Evolutionary conservation across 1,140 invertebrate genomes (phyloP), one percentile per base, ranked within the genome.

Genomic region (Himalopsyche phryganea): DNA sequence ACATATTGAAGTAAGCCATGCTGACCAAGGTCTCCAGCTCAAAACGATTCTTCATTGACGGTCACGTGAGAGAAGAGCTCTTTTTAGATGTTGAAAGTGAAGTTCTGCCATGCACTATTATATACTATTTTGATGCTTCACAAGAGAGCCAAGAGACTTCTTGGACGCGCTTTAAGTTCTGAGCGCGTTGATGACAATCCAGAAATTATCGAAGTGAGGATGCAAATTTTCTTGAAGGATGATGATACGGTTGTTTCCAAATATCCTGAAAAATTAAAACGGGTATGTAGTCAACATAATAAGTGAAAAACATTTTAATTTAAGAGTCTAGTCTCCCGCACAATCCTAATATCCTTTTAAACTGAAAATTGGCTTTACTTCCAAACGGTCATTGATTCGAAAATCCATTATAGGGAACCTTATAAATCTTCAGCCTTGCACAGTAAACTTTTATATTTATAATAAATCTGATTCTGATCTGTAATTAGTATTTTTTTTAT

Each of bases 121-220:
- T 78, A 49, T 65, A 76, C 9, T 77, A 85, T 69, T 86, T 86
- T 69, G 91, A 98, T 50, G 91, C 91, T 1, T 79, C 85, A 1
- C 89, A 94, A 65, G 89, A 92, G 6, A 91, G 87, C 86, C 0
- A 77, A 86, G 56, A 83, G 97, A 47, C 82, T 98, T 20, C 66
- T 98, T 60, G 85, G 89, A 0, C 85, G 97, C 54, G 96, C 90
- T 0, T 83, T 88, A 50, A 92, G 88, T 17, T 95, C 94, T 11
- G 90, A 92, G 14, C 84, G 97, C n/a, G 91, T 88, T 2, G 97
- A 99, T 68, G 97, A 99, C 71, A 99, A 99, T 68, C 91, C 91
- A 70, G 92, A 93, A 65, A 98, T 96, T 0, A 98, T 99, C 66
- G 91, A 91, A 66, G 91, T 96, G 51, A 82, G 97, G 20, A 81